Evolutionary conservation across 2,888 invertebrate genomes (phyloP), one percentile per base, ranked within the genome.

Genomic region (Agrochola lychnidis): DNA sequence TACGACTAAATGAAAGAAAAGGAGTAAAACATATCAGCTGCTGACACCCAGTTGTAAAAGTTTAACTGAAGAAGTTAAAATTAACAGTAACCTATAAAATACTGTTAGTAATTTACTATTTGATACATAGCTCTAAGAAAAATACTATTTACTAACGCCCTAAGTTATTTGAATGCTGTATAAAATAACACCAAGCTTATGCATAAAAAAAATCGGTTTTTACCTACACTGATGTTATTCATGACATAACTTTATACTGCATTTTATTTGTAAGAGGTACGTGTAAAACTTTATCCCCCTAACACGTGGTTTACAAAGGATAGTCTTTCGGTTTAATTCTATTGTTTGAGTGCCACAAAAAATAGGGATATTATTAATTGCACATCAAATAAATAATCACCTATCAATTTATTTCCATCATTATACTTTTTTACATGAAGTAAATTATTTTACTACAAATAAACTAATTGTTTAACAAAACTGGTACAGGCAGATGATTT

Each of bases 1-100:
- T 22, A 25, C 10, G 22, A 51, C 19, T 42, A 6, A 36, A 30
- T 61, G 6, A 66, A 81, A 48, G 22, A 63, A 63, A 57, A 57
- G 59, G 1, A 25, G 30, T 57, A n/a, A 40, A 53, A 22, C 25
- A 1, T 57, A 57, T 36, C 79, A 83, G 62, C 68, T 81, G 79
- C 83, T 45, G 25, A 57, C 68, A 64, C 3, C 22, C 14, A 36
- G 12, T 42, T n/a, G 16, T 73, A 76, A 30, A 42, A 53, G 5
- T 66, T 45, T 25, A 45, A 53, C 61, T 45, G 19, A n/a, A 30
- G 10, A 19, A 80, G 62, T 80, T 25, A 25, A 48, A 75, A 40
- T 74, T 40, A 73, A 51, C 51, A 3, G 30, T n/a, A 51, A 61
- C 10, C 40, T 59, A 25, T 59, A 42, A 51, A 75, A 75, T 30